Percentiles rank a stretch among this genome's conserved stretches.
These are phyloP conservation scores for Gadopsis bispinosus DNA, from an alignment of 2,797 vertebrate species.

Conservation along the genomic window DNA sequence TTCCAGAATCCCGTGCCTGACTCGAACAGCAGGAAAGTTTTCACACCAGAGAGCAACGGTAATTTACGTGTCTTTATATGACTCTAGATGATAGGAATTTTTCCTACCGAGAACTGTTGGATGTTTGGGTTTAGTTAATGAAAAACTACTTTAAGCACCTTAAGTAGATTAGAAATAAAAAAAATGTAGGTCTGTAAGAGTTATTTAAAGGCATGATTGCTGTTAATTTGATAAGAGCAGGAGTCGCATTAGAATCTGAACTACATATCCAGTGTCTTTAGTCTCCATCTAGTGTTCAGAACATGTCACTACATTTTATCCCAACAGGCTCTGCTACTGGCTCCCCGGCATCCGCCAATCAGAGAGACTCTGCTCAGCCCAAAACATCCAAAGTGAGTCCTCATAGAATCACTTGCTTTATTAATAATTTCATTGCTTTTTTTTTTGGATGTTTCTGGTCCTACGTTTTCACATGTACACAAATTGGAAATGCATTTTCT, in stretches of 20 bases:
- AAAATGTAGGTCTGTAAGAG: background rate
- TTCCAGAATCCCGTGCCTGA: slow-evolving; percentile 75
- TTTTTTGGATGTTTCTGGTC: too few species aligned
- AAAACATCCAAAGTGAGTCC: slow-evolving; percentile 87
- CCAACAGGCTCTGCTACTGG: slow-evolving; percentile 70
- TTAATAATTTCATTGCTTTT: too few species aligned
- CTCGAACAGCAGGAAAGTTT: slow-evolving; percentile 65
- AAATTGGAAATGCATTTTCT: too few species aligned
- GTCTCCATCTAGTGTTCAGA: slow-evolving; percentile 61
- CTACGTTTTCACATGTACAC: too few species aligned
- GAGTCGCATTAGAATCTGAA: background rate
- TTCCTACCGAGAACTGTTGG: slow-evolving; percentile 1
- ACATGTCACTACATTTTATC: background rate
- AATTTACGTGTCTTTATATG: slow-evolving; percentile 31
- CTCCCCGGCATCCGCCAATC: slow-evolving; percentile 71
- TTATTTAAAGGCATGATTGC: too few species aligned
- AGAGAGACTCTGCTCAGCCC: slow-evolving; percentile 82
- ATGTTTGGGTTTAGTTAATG: background rate
- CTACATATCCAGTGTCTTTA: too few species aligned
- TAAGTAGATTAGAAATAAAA: background rate
- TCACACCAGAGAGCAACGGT: slow-evolving; percentile 78
- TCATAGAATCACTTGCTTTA: background rate
- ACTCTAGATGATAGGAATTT: background rate
- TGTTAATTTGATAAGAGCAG: background rate
- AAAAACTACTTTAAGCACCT: background rate